These are phyloP conservation scores for Bufo gargarizans DNA, from an alignment of 2,113 vertebrate genomes.

Conservation along the genomic window DNA sequence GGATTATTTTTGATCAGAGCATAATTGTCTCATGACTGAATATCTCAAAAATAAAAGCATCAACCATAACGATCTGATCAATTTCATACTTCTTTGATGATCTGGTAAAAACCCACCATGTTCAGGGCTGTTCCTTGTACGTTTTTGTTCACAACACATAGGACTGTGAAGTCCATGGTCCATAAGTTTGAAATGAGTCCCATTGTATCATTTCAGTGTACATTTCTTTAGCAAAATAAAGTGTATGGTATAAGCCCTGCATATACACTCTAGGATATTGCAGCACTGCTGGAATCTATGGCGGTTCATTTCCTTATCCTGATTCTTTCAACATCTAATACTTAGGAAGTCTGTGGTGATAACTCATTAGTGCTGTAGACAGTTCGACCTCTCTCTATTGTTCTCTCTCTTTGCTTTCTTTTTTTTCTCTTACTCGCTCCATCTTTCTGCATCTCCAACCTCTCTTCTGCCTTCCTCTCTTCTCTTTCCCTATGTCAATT, in stretches of 20 bases:
- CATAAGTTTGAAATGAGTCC: background rate
- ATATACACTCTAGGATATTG: background rate
- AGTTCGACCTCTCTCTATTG: background rate
- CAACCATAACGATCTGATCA: background rate
- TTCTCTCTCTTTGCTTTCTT: background rate
- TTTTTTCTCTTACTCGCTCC: background rate
- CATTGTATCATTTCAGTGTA: background rate
- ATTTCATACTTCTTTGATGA: background rate
- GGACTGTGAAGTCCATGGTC: background rate
- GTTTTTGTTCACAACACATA: background rate
- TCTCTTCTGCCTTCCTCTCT: background rate
- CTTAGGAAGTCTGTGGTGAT: background rate
- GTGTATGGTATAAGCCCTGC: background rate
- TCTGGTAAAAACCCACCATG: background rate
- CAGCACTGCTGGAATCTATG: background rate
- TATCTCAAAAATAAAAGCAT: background rate
- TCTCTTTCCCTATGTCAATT: slow-evolving; percentile 6
- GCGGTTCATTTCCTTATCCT: background rate
- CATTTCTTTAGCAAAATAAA: background rate
- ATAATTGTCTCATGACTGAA: background rate
- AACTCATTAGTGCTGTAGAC: background rate
- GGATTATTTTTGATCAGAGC: background rate
- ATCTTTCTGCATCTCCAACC: background rate
- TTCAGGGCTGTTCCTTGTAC: background rate
- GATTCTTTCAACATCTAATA: background rate